A percentile compares a stretch with the other conserved stretches of the same genome.
Evolutionary conservation across 2,797 vertebrate genomes (phyloP).

Genomic region (Bovichtus variegatus): DNA sequence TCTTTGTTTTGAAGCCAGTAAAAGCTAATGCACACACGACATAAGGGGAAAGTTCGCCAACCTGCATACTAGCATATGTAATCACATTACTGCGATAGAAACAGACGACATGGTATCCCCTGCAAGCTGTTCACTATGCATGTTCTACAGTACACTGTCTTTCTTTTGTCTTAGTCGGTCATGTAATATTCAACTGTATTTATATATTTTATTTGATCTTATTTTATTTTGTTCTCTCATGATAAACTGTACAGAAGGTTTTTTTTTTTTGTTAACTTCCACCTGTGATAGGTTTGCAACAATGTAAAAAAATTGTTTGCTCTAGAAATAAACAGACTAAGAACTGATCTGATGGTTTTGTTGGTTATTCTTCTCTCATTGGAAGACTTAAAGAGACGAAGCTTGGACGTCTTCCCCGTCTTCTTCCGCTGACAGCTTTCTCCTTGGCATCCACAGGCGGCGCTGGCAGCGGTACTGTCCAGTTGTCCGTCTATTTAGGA

Average conservation of each 20-base stretch:
- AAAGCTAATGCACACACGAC: slow-evolving; percentile 77
- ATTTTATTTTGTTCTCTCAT: slow-evolving; percentile 82
- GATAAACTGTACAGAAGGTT: slow-evolving; percentile 92
- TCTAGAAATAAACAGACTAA: slow-evolving; percentile 90
- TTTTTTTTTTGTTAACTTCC: slow-evolving; percentile 88
- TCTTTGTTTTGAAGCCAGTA: slow-evolving; percentile 74
- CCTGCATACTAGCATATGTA: slow-evolving; percentile 58
- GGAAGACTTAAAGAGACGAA: not conserved
- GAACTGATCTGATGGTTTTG: slow-evolving; percentile 52
- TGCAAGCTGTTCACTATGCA: slow-evolving; percentile 88
- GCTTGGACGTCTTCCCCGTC: not conserved
- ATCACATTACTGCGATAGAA: slow-evolving; percentile 68
- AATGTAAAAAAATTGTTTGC: slow-evolving; percentile 91
- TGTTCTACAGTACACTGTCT: slow-evolving; percentile 83
- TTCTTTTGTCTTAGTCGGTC: slow-evolving; percentile 82
- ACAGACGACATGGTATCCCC: slow-evolving; percentile 64
- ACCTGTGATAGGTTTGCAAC: slow-evolving; percentile 92
- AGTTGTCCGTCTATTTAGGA: slow-evolving; percentile 48
- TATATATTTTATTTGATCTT: slow-evolving; percentile 87
- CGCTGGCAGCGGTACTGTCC: not conserved
- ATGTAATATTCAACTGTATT: slow-evolving; percentile 94
- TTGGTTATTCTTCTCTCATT: slow-evolving; percentile 11
- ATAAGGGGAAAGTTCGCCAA: slow-evolving; percentile 72
- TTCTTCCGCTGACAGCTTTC: not conserved
- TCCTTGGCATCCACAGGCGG: slow-evolving; percentile 8